Conservation (phyloP, 2,888 invertebrate species). For the Uropetala carovei region DNA sequence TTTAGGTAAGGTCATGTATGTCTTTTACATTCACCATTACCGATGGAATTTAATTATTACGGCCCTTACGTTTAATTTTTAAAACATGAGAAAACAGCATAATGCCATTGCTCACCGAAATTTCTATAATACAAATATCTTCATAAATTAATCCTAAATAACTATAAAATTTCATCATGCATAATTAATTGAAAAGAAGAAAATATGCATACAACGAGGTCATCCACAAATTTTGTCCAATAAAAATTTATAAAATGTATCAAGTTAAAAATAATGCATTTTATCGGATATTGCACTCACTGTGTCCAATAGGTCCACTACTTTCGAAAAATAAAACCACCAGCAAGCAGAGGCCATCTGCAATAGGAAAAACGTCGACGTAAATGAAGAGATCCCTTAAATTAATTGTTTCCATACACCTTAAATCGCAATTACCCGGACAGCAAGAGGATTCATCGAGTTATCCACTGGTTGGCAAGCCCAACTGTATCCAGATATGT, state of each 20-base stretch:
- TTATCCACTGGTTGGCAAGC: conserved; percentile 50
- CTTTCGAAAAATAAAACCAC: conserved; percentile 76
- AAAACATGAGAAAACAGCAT: no score
- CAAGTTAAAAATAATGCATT: neutral
- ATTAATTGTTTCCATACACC: neutral
- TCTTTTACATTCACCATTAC: neutral
- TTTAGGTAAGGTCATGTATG: neutral
- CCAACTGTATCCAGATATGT: conserved; percentile 48
- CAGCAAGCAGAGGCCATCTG: conserved; percentile 76
- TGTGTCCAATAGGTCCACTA: conserved; percentile 76
- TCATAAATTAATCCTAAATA: neutral
- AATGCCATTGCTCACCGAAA: neutral
- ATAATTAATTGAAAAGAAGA: neutral
- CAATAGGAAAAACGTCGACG: conserved; percentile 22
- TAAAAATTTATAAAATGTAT: neutral
- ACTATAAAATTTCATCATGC: neutral
- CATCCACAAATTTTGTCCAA: neutral
- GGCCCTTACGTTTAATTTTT: no score
- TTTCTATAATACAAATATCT: neutral
- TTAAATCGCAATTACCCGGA: neutral
- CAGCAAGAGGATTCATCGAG: conserved; percentile 30
- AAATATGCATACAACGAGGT: conserved; percentile 3
- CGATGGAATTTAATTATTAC: no score
- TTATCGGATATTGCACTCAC: conserved; percentile 69
- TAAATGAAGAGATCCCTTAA: neutral